Evolutionary conservation across 2,888 invertebrate species (phyloP).

Genomic region (Pristionchus fissidentatus): DNA sequence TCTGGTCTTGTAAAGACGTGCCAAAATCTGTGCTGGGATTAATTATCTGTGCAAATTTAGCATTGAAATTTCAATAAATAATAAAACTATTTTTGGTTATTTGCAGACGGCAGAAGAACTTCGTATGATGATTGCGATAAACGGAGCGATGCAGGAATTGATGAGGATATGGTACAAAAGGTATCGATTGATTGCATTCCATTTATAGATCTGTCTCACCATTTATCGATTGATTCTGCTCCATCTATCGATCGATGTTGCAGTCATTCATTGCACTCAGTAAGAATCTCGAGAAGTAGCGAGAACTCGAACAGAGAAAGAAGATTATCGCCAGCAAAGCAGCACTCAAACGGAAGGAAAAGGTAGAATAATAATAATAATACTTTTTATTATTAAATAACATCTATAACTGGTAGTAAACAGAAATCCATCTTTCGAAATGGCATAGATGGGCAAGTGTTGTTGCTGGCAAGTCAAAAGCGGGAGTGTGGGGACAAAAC

Average conservation of each 20-base stretch:
- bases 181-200: background rate
- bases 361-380: too few relatives aligned
- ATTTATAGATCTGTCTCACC: too few relatives aligned
- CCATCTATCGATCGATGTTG: too few relatives aligned
- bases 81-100: background rate
- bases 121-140: conserved; percentile 57
- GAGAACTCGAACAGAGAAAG: conserved; percentile 31
- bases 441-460: too few relatives aligned
- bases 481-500: too few relatives aligned
- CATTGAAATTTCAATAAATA: background rate
- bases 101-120: conserved; percentile 34
- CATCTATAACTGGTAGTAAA: too few relatives aligned
- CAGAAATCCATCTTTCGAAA: too few relatives aligned
- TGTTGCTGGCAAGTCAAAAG: too few relatives aligned
- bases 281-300: conserved; percentile 58
- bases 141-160: conserved; percentile 65
- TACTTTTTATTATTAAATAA: too few relatives aligned
- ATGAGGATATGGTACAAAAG: conserved; percentile 53
- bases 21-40: background rate
- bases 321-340: conserved; percentile 49
- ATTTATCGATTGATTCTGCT: background rate
- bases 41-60: background rate
- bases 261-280: conserved; percentile 57
- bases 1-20: background rate
- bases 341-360: conserved; percentile 52